Conservation (phyloP, 2,888 invertebrate genomes). For the Bombylius discolor region DNA sequence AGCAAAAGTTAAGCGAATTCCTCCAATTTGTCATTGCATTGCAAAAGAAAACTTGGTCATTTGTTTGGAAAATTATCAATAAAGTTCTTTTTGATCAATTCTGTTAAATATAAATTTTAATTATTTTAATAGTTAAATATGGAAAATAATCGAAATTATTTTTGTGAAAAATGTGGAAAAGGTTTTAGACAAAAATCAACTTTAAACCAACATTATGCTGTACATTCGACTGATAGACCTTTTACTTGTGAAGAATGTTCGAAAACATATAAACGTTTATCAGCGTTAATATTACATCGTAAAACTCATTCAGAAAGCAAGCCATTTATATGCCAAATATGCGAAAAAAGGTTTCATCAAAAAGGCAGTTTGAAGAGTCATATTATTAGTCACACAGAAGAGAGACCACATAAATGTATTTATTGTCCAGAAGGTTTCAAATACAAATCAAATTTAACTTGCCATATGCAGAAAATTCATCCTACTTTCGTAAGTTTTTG, state of each 20-base stretch:
- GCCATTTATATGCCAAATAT: conserved; percentile 58
- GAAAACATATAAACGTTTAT: conserved; percentile 66
- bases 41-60: too few species aligned
- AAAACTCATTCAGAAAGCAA: conserved; percentile 64
- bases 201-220: conserved; percentile 60
- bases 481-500: conserved; percentile 3
- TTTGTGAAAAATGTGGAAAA: conserved; percentile 60
- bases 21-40: too few species aligned
- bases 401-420: conserved; percentile 63
- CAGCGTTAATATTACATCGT: conserved; percentile 65
- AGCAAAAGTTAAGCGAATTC: too few species aligned
- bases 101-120: too few species aligned
- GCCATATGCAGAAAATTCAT: conserved; percentile 43
- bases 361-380: conserved; percentile 71
- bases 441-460: conserved; percentile 67
- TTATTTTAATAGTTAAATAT: too few species aligned
- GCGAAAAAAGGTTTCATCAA: conserved; percentile 68
- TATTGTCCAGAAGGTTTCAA: conserved; percentile 64
- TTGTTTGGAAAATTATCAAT: too few species aligned
- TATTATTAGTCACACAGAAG: conserved; percentile 65
- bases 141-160: conserved; percentile 62
- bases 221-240: conserved; percentile 61
- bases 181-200: conserved; percentile 63
- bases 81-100: too few species aligned
- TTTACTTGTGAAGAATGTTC: conserved; percentile 61